Evolutionary conservation across 1,140 invertebrate genomes (phyloP).

Genomic region (Chironomus tepperi): DNA sequence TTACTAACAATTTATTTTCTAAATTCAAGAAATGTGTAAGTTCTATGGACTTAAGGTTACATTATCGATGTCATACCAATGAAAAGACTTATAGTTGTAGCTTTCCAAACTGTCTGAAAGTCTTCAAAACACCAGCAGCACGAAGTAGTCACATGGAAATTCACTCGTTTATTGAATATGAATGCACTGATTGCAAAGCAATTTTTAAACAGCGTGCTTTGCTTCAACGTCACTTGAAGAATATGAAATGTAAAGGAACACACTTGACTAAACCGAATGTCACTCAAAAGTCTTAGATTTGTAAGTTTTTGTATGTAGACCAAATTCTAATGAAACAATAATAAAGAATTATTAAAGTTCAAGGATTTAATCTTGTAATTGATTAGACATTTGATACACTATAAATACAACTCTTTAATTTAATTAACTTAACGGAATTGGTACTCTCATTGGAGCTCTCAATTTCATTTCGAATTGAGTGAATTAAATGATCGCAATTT

Average conservation of each 20-base stretch:
- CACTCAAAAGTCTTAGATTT: background rate
- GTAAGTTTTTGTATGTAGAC: no score
- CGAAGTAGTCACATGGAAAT: conserved; percentile 3
- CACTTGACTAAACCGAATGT: background rate
- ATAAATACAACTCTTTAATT: no score
- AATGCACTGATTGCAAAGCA: background rate
- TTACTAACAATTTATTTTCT: no score
- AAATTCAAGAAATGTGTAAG: background rate
- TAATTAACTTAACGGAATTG: no score
- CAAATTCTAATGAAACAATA: no score
- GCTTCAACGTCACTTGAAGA: background rate
- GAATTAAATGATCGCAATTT: no score
- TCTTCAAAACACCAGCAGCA: background rate
- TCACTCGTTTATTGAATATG: background rate
- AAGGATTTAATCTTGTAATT: no score
- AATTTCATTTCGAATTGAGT: no score
- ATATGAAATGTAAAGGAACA: background rate
- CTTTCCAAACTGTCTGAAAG: background rate
- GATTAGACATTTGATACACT: no score
- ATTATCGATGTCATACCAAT: background rate
- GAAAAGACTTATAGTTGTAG: background rate
- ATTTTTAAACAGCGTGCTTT: background rate
- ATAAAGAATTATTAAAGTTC: no score
- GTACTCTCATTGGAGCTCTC: no score
- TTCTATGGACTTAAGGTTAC: background rate